Evolutionary conservation across 2,113 vertebrate species (phyloP).

Genomic region (Spermophilus dauricus): DNA sequence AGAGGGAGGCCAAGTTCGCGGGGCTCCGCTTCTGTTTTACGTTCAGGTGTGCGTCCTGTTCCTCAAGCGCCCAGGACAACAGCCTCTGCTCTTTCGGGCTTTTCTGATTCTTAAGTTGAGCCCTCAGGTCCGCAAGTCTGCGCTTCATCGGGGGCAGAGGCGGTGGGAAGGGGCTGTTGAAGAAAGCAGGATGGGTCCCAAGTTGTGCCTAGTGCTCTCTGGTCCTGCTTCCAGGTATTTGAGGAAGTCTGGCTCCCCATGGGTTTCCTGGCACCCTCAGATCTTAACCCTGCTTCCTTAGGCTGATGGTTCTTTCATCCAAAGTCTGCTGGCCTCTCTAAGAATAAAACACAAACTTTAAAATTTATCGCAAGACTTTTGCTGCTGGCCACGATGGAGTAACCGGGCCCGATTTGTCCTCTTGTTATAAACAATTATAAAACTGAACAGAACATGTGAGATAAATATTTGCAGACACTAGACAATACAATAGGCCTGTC

Average conservation of each 20-base stretch:
- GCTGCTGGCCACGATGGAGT: neutral
- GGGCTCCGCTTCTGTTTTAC: conserved; percentile 55
- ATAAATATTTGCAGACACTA: neutral
- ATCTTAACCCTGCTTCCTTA: neutral
- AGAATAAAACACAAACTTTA: neutral
- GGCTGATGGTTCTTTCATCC: neutral
- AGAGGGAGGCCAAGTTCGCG: conserved; percentile 68
- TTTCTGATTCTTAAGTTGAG: conserved; percentile 5
- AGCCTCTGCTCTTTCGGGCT: conserved; percentile 59
- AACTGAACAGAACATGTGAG: neutral
- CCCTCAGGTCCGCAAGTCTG: neutral
- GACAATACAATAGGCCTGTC: neutral
- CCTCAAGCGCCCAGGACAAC: conserved; percentile 40
- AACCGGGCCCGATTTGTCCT: neutral
- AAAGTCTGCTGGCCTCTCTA: neutral
- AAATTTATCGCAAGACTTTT: neutral
- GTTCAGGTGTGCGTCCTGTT: conserved; percentile 7
- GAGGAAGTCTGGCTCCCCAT: neutral
- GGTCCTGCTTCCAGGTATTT: neutral
- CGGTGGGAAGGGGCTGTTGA: neutral
- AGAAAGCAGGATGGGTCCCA: neutral
- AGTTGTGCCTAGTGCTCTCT: neutral
- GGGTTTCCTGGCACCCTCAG: neutral
- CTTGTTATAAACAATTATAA: neutral
- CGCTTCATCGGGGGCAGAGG: neutral